phyloP scores from a whole-genome alignment of 2,113 vertebrate species.

The Theristicus caerulescens region DNA sequence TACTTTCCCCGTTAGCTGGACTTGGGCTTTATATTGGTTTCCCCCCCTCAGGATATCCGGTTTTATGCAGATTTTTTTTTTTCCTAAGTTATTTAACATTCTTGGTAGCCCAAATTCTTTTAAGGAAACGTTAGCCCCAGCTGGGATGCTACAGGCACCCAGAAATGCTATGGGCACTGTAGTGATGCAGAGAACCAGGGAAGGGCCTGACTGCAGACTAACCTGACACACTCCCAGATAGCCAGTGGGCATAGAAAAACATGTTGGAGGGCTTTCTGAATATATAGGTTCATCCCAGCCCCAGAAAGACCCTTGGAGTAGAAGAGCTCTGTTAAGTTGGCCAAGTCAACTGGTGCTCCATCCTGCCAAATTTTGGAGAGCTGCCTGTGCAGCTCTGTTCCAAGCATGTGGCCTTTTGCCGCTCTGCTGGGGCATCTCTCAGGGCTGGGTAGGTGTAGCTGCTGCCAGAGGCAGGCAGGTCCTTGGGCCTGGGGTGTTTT shows the following conservation, averaged over 20 bases:
- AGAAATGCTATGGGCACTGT: neutral
- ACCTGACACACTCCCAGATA: neutral
- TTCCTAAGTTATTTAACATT: neutral
- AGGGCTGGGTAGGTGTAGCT: neutral
- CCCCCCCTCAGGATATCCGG: conserved; percentile 50
- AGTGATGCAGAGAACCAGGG: neutral
- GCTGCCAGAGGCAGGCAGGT: neutral
- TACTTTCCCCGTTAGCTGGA: conserved; percentile 57
- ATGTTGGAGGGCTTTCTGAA: neutral
- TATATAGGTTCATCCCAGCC: neutral
- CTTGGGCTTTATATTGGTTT: conserved; percentile 59
- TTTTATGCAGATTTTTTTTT: conserved; percentile 18
- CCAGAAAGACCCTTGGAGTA: neutral
- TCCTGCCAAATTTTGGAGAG: neutral
- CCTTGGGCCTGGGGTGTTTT: neutral
- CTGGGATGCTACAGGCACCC: neutral
- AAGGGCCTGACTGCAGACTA: neutral
- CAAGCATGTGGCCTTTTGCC: fast-evolving
- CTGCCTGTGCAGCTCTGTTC: neutral
- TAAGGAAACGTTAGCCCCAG: neutral
- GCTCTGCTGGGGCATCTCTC: fast-evolving
- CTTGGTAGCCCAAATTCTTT: neutral
- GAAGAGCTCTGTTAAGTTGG: fast-evolving
- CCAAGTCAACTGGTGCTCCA: neutral
- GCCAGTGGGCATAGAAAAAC: neutral